Evolutionary conservation across 2,113 vertebrate genomes (phyloP).

Genomic region (Pterophyllum scalare): DNA sequence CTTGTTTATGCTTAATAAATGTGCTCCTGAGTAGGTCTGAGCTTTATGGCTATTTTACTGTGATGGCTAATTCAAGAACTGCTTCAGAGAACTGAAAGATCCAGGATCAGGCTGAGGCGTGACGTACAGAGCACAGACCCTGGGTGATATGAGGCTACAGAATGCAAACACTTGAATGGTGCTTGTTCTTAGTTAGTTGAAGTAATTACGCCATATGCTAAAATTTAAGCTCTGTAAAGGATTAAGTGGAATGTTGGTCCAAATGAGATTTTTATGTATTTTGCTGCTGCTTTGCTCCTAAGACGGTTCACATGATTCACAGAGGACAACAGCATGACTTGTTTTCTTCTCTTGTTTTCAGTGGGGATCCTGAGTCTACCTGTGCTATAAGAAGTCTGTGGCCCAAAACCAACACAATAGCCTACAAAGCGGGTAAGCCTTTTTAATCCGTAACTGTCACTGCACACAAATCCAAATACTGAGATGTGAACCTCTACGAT

Average conservation of each 20-base stretch:
- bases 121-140: neutral
- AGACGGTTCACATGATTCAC: neutral
- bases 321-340: neutral
- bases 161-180: neutral
- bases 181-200: neutral
- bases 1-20: conserved; percentile 1
- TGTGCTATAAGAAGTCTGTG: conserved; percentile 99
- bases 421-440: conserved; percentile 95
- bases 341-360: conserved; percentile 63
- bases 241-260: neutral
- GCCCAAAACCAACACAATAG: conserved; percentile 96
- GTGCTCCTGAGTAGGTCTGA: neutral
- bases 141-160: neutral
- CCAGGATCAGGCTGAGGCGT: too few relatives aligned
- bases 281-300: neutral
- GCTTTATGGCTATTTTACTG: neutral
- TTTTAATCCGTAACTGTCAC: neutral
- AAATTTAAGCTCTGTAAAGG: neutral
- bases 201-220: neutral
- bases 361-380: conserved; percentile 96
- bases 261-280: neutral
- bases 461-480: conserved; percentile 1
- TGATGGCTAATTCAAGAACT: too few relatives aligned
- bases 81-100: too few relatives aligned
- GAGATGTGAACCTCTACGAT: conserved; percentile 2